A percentile compares a stretch with the other conserved stretches of the same genome.
Conservation (phyloP, 2,113 vertebrate species). For the Okapia johnstoni region DNA sequence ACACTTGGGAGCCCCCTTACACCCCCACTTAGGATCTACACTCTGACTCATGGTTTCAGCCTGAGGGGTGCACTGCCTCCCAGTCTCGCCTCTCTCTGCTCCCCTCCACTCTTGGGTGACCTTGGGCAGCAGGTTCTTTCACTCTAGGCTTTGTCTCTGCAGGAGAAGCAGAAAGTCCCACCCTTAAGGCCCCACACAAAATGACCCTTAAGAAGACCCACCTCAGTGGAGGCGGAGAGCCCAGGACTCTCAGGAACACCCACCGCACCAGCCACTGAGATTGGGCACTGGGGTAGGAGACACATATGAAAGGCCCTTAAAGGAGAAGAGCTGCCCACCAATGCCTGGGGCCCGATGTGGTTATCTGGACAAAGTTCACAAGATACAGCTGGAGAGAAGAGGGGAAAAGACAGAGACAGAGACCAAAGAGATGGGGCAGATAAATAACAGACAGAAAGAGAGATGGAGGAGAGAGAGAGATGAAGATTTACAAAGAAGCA, state of each 20-base stretch:
- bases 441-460: background rate
- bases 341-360: fast-evolving
- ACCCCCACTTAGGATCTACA: background rate
- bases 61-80: no score
- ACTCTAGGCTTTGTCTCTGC: background rate
- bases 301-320: fast-evolving
- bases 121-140: background rate
- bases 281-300: background rate
- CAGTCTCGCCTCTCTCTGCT: background rate
- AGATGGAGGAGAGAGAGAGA: background rate
- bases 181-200: background rate
- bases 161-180: background rate
- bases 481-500: background rate
- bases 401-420: no score
- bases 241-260: background rate
- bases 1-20: background rate
- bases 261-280: fast-evolving
- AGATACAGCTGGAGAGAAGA: background rate
- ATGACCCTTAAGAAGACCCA: fast-evolving
- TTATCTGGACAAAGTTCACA: background rate
- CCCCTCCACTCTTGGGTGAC: background rate
- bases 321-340: background rate
- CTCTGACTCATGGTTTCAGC: background rate
- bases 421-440: background rate
- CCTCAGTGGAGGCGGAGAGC: background rate